Percentiles rank a stretch among this genome's conserved stretches.
phyloP scores from a whole-genome alignment of 1,140 invertebrate species.

The Helicoverpa zea region DNA sequence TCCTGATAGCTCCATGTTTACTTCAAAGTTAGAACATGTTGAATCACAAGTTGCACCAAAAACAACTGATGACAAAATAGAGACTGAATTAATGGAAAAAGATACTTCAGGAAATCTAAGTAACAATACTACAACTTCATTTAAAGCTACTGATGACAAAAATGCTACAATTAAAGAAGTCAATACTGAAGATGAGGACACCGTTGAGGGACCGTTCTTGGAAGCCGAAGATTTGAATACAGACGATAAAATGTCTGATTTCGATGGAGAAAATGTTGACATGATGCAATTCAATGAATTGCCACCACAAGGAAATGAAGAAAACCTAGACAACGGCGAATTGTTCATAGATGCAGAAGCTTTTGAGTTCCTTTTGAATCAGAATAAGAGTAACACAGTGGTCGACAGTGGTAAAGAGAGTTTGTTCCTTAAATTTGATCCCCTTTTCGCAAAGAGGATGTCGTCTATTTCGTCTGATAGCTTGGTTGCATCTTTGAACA shows the following conservation, averaged over 20 bases:
- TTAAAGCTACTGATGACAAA: slow-evolving; percentile 65
- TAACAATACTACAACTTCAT: slow-evolving; percentile 62
- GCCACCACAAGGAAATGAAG: slow-evolving; percentile 60
- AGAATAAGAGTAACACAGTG: slow-evolving; percentile 76
- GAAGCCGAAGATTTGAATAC: slow-evolving; percentile 67
- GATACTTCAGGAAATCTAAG: slow-evolving; percentile 54
- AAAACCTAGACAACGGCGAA: slow-evolving; percentile 69
- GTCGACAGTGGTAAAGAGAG: slow-evolving; percentile 81
- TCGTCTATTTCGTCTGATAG: slow-evolving; percentile 67
- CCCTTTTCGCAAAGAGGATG: slow-evolving; percentile 78
- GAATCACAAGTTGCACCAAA: slow-evolving; percentile 10
- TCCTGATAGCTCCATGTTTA: slow-evolving; percentile 38
- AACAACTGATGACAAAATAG: slow-evolving; percentile 51
- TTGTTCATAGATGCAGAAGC: slow-evolving; percentile 82
- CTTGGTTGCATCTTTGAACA: slow-evolving; percentile 67
- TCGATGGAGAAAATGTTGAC: slow-evolving; percentile 62
- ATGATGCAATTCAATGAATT: slow-evolving; percentile 70
- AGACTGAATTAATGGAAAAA: slow-evolving; percentile 58
- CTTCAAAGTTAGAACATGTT: neutral
- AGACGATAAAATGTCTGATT: slow-evolving; percentile 58
- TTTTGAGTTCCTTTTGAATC: slow-evolving; percentile 81
- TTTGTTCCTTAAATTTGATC: slow-evolving; percentile 82
- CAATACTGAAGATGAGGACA: slow-evolving; percentile 81
- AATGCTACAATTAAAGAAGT: slow-evolving; percentile 67
- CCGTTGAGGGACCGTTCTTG: slow-evolving; percentile 83